Evolutionary conservation across 2,888 invertebrate species (phyloP), one percentile per base, ranked within the genome.

Genomic region (Notodonta ziczac): DNA sequence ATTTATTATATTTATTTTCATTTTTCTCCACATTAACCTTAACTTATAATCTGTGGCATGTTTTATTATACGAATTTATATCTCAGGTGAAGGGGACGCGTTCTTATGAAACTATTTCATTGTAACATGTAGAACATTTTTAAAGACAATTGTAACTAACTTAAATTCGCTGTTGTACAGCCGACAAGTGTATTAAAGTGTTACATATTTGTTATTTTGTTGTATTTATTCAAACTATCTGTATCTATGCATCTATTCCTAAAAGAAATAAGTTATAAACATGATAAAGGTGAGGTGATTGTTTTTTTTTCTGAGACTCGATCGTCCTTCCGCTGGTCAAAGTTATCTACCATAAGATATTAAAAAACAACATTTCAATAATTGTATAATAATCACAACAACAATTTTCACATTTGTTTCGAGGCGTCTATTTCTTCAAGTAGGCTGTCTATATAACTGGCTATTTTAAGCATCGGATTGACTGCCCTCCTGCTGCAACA

Each of bases 131-230:
- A 81, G 76, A 78, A 79, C 77, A 69, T 69, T 62, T 62, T 65
- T 67, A 67, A 75, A 71, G 72, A 56, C 42, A 56, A 82, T 76
- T 82, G 85, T 87, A 85, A 82, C 79, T 70, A 76, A 79, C 72
- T 76, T 77, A 81, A 82, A 86, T 87, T 84, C 84, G 83, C 83
- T 83, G 83, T 86, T 89, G 86, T 88, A 86, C 76, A 84, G 85
- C 83, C 86, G 83, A 84, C 78, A 75, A 73, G 78, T 88, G 85
- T 87, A 91, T 80, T 90, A 90, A 90, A 91, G 82, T 86, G 85
- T 88, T 89, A 86, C 87, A 85, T 87, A 86, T 86, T 87, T 87
- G 84, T 83, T 84, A 83, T 60, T 57, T 58, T 59, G 64, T 63
- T 70, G 70, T 81, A 83, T 81, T 74, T 78, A 59, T 70, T 68